Evolutionary conservation across 2,888 invertebrate genomes (phyloP), one percentile per base, ranked within the genome.

Genomic region (Lithophane ornitopus): DNA sequence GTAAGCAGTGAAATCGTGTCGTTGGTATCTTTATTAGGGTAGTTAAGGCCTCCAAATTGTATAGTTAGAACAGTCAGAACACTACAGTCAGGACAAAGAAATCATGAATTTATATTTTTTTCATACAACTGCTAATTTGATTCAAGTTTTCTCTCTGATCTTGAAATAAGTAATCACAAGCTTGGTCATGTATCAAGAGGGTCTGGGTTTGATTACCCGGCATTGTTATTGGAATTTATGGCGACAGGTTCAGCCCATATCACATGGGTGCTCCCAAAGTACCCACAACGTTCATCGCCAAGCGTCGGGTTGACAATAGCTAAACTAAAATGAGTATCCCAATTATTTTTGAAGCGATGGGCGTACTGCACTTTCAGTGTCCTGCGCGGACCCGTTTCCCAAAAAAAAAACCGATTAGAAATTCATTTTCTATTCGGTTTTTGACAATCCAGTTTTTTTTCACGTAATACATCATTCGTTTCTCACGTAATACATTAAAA

Each of bases 1-100:
- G 59, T 75, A 73, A 76, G 74, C 71, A 78, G 65, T 87, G 74
- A 82, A 85, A 75, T 83, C 73, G 66, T 71, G 78, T 75, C 76
- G 56, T 72, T 70, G 68, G 39, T 75, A 78, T 87, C 68, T 86
- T 86, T 87, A 86, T 80, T 73, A 67, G 61, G 69, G 67, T 86
- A 83, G 58, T 75, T 78, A 73, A 58, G 61, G 59, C 73, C 66
- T 76, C 19, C 39, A 69, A 80, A 56, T 26, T 19, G 34, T 39
- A 72, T 62, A 72, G 59, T 65, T 4, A 58, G 68, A 28, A 59
- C 58, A 12, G 54, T 56, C 26, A 19, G 59, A n/a, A 39, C 16
- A 67, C 26, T 34, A 58, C 19, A 46, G 61, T 62, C 2, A 19
- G 34, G 9, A 14, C 3, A 61, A 3, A 34, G 26, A 79, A 16